Evolutionary conservation across 2,888 invertebrate genomes (phyloP), one percentile per base, ranked within the genome.

Genomic region (Syritta pipiens): DNA sequence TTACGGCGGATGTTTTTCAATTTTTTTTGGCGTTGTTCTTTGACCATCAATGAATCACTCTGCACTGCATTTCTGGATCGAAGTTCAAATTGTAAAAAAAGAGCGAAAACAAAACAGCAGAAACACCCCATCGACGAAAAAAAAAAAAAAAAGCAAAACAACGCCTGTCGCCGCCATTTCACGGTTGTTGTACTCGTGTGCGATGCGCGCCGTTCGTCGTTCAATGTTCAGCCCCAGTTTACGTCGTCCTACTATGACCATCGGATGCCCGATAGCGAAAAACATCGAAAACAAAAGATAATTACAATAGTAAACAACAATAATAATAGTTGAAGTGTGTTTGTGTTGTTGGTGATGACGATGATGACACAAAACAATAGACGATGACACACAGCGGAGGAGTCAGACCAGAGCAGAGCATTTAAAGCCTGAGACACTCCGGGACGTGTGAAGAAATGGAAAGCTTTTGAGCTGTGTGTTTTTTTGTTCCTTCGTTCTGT

Each of bases 221-320:
- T 24, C 20, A 26, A 20, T 42, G 59, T 49, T 32, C 49, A 49
- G 35, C 49, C 40, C 46, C 46, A 28, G 55, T 57, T 37, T n/a
- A 32, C 26, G 48, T 35, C 46, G 46, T 37, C 20, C 46, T 14
- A 37, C 26, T 35, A 22, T 57, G 67, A 48, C 37, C 67, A 48
- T 57, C 57, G 48, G 19, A 49, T 49, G 51, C 9, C 24, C 51
- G 69, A 59, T 60, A 69, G 49, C 49, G 51, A 51, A 59, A 51
- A 59, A 69, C 49, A 49, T 69, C 59, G 59, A 69, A 69, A 69
- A 69, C 69, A 69, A 59, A 69, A 59, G 69, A 69, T 68, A 68
- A 68, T 69, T 69, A 60, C 69, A 59, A 69, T 42, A 51, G 69
- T 69, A 69, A 69, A 69, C 69, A 69, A 60, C 49, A 42, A 55